Percentiles rank a stretch among this genome's conserved stretches.
Evolutionary conservation across 2,888 invertebrate genomes (phyloP).

Genomic region (Acheta domesticus): DNA sequence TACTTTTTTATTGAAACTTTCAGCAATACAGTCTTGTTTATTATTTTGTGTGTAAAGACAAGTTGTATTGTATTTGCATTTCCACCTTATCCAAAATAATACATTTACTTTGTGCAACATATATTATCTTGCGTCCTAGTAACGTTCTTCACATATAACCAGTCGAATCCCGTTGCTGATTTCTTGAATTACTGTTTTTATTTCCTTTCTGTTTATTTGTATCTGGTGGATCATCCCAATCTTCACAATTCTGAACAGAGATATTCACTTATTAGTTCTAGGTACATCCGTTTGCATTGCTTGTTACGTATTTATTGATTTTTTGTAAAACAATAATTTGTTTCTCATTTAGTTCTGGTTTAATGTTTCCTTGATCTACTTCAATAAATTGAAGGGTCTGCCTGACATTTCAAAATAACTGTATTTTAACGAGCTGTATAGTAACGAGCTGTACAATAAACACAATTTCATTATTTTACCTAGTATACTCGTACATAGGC

Average conservation of each 20-base stretch:
- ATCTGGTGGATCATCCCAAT: slow-evolving; percentile 38
- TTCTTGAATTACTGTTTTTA: slow-evolving; percentile 12
- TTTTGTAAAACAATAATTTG: not conserved
- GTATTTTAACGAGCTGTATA: not conserved
- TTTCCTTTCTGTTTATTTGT: slow-evolving; percentile 19
- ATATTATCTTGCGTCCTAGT: too few relatives aligned
- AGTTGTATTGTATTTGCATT: too few relatives aligned
- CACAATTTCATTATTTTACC: too few relatives aligned
- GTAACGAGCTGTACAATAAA: not conserved
- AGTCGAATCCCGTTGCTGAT: not conserved
- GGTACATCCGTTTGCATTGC: not conserved
- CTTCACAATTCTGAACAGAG: slow-evolving; percentile 40
- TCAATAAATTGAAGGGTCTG: too few relatives aligned
- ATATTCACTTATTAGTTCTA: not conserved
- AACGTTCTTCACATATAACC: too few relatives aligned
- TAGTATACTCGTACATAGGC: too few relatives aligned
- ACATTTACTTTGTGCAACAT: too few relatives aligned
- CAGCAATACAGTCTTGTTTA: too few relatives aligned
- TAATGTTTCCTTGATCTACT: not conserved
- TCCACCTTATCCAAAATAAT: too few relatives aligned
- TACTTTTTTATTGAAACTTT: too few relatives aligned
- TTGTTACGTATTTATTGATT: not conserved
- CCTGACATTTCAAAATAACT: not conserved
- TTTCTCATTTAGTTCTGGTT: not conserved
- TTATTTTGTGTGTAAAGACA: too few relatives aligned